Base-by-base conservation (phyloP, 2,888 invertebrate genomes). In the Apocheima hispidaria region DNA sequence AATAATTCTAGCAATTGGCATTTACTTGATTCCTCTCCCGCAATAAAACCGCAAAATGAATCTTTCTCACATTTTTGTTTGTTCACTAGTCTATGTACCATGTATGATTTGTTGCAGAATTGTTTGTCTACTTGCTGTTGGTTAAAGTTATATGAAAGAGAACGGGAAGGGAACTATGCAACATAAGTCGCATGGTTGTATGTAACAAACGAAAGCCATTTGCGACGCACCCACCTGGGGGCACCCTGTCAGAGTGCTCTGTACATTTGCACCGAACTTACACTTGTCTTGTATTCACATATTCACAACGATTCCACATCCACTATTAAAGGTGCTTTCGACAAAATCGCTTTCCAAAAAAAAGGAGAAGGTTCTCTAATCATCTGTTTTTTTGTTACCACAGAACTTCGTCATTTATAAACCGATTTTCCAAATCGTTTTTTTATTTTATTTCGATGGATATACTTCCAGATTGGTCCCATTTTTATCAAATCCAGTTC, bases 171-270 rank as follows among this genome's bases (percentile, higher is more conserved):
- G 60, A 74, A 69, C 71, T 74, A 68, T 73, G 74, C 70, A 71
- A 70, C 59, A 69, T 65, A 69, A 65, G 70, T 69, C 66, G 59
- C 72, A 63, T 70, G 68, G 70, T 72, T 71, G 69, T 60, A 58
- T 65, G 68, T 75, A 74, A 86, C 86, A 86, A 74, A 83, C 80
- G 84, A 87, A 86, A 83, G 78, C 84, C 85, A 87, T 87, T 86
- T 85, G 78, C 81, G 78, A 77, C 81, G 72, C 82, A 79, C 78
- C 78, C 83, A 80, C 81, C 81, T 79, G 82, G 77, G 58, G 79
- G 81, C 69, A 66, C 72, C 68, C 72, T 71, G 70, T 70, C 63
- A 62, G 53, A 65, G 57, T 62, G 62, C 60, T 66, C 28, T 64
- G 55, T 63, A 61, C 61, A 69, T 69, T 67, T 66, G 57, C 69